Percentiles rank a stretch among this genome's conserved stretches.
Conservation (phyloP, 2,888 invertebrate species). For the Agrenia bidenticulata region DNA sequence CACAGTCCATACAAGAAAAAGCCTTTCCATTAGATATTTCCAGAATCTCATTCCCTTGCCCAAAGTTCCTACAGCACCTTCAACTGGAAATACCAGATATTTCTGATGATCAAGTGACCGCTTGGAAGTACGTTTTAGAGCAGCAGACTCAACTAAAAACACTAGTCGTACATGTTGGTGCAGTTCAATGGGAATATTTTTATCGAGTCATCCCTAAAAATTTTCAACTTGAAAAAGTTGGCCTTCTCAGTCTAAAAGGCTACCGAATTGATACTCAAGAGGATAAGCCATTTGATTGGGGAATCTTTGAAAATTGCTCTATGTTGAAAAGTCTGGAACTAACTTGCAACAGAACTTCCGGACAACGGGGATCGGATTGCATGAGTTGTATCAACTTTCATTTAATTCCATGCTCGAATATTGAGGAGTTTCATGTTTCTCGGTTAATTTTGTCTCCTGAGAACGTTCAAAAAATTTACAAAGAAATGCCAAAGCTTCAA, state of each 20-base stretch:
- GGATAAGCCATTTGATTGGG: slow-evolving; percentile 31
- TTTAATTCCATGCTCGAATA: slow-evolving; percentile 23
- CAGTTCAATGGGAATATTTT: slow-evolving; percentile 29
- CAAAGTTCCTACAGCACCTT: slow-evolving; percentile 22
- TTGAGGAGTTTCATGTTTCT: slow-evolving; percentile 30
- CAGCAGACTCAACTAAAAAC: slow-evolving; percentile 23
- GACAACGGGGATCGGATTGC: slow-evolving; percentile 17
- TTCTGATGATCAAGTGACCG: slow-evolving; percentile 19
- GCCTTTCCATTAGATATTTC: not conserved
- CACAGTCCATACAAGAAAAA: slow-evolving; percentile 15
- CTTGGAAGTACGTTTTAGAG: slow-evolving; percentile 32
- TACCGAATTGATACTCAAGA: slow-evolving; percentile 14
- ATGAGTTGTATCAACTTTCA: slow-evolving; percentile 26
- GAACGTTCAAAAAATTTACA: slow-evolving; percentile 30
- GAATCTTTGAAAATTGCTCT: slow-evolving; percentile 20
- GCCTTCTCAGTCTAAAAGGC: slow-evolving; percentile 24
- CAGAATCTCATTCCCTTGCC: slow-evolving; percentile 7
- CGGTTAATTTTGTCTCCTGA: slow-evolving; percentile 28
- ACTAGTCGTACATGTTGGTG: slow-evolving; percentile 20
- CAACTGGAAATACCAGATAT: slow-evolving; percentile 31
- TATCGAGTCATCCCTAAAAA: slow-evolving; percentile 23
- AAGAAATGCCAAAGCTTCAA: slow-evolving; percentile 29
- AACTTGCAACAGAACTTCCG: slow-evolving; percentile 18
- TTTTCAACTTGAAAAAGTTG: slow-evolving; percentile 18
- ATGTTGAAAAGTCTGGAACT: slow-evolving; percentile 21